A percentile compares a stretch with the other conserved stretches of the same genome.
These are phyloP conservation scores for Elachura formosa DNA, from an alignment of 2,113 vertebrate genomes.

Conservation along the genomic window DNA sequence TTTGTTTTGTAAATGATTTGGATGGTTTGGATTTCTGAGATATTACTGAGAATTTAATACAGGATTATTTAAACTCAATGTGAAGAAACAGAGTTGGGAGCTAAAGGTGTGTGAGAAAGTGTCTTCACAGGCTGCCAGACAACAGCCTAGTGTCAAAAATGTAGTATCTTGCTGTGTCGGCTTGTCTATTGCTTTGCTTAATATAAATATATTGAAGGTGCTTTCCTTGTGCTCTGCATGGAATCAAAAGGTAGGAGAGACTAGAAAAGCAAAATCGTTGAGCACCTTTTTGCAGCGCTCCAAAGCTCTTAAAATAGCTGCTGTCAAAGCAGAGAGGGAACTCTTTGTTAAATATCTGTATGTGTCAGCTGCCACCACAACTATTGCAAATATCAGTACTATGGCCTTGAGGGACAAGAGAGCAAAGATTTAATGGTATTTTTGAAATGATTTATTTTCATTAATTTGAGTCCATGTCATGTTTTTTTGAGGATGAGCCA, in stretches of 20 bases:
- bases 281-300: not conserved
- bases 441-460: not conserved
- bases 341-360: not conserved
- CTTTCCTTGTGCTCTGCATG: not conserved
- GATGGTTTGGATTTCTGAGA: not conserved
- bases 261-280: not conserved
- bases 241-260: not conserved
- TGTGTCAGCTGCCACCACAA: not conserved
- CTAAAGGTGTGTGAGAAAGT: not conserved
- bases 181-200: not conserved
- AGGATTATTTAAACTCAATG: not conserved
- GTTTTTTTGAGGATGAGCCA: not conserved
- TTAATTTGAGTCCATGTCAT: not conserved
- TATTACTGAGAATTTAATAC: not conserved
- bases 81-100: not conserved
- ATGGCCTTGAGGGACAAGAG: not conserved
- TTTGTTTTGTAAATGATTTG: not conserved
- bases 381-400: not conserved
- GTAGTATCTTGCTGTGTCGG: not conserved
- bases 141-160: not conserved
- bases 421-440: not conserved
- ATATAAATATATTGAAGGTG: not conserved
- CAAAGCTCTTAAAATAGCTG: not conserved
- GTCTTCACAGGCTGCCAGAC: not conserved
- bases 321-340: not conserved